Evolutionary conservation across 2,113 vertebrate genomes (phyloP).

Genomic region (Hirundichthys speculiger): DNA sequence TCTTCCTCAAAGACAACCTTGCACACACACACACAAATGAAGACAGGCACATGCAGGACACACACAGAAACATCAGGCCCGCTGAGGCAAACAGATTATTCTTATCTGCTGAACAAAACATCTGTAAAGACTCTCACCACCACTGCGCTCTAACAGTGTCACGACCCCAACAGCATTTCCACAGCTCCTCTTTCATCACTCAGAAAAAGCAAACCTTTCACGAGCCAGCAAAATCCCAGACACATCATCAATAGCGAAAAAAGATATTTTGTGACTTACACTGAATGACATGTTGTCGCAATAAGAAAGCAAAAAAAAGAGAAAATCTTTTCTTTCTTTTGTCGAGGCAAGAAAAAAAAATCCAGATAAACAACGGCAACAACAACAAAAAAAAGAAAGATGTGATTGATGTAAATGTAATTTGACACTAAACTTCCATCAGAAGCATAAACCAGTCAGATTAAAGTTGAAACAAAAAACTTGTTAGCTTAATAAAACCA

Average conservation of each 20-base stretch:
- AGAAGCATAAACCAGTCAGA: conserved; percentile 1
- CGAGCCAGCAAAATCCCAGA: background rate
- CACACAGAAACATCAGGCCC: conserved; percentile 61
- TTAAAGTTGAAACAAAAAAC: background rate
- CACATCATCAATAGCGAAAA: conserved; percentile 3
- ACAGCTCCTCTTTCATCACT: conserved; percentile 50
- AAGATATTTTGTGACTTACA: background rate
- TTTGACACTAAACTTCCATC: background rate
- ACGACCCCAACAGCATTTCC: conserved; percentile 35
- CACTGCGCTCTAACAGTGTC: conserved; percentile 49
- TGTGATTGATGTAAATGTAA: background rate
- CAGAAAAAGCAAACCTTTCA: conserved; percentile 11
- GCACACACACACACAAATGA: conserved; percentile 23
- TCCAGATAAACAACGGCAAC: background rate
- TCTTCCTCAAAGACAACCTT: conserved; percentile 63
- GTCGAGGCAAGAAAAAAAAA: background rate
- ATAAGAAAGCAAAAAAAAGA: background rate
- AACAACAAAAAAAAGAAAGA: too few species aligned
- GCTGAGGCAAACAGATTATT: conserved; percentile 84
- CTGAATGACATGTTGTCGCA: background rate
- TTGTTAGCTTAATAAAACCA: background rate
- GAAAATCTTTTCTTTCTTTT: background rate
- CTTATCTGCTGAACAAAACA: conserved; percentile 79
- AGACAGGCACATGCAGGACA: conserved; percentile 18
- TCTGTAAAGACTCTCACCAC: conserved; percentile 58